Conservation (phyloP, 1,140 invertebrate species). For the Drosophila azteca region DNA sequence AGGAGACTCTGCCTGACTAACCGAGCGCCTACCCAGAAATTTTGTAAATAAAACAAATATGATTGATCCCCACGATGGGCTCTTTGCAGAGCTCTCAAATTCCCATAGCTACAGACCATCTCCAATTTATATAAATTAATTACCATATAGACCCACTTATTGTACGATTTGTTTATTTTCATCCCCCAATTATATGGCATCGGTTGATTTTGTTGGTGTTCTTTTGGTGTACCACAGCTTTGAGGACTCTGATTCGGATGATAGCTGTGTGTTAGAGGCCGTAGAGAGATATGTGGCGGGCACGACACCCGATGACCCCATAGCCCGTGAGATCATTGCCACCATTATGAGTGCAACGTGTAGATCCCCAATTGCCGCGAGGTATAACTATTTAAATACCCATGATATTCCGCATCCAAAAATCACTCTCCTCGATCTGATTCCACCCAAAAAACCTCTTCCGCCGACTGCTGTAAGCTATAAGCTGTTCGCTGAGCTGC, state of each 20-base stretch:
- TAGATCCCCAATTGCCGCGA: constrained; percentile 22
- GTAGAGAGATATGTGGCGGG: constrained; percentile 33
- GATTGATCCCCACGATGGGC: background rate
- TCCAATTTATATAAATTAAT: constrained; percentile 17
- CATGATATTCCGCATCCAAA: constrained; percentile 28
- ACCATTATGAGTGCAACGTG: constrained; percentile 42
- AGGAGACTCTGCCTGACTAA: constrained; percentile 32
- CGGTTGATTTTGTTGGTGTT: constrained; percentile 53
- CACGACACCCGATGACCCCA: constrained; percentile 45
- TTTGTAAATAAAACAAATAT: constrained; percentile 28
- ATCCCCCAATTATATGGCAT: constrained; percentile 49
- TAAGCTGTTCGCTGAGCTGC: background rate
- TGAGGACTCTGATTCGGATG: constrained; percentile 71
- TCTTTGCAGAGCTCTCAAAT: background rate
- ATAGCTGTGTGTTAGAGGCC: constrained; percentile 45
- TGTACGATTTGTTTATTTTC: constrained; percentile 72
- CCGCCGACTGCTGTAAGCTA: no score
- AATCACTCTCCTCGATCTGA: constrained; percentile 27
- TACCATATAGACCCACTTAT: constrained; percentile 21
- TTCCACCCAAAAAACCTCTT: constrained; percentile 7
- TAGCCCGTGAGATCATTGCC: constrained; percentile 46
- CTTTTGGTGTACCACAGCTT: constrained; percentile 38
- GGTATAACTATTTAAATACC: constrained; percentile 51
- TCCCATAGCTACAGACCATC: background rate
- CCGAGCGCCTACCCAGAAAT: constrained; percentile 2